phyloP scores from a whole-genome alignment of 2,888 invertebrate genomes.

The Cephus nigrinus region DNA sequence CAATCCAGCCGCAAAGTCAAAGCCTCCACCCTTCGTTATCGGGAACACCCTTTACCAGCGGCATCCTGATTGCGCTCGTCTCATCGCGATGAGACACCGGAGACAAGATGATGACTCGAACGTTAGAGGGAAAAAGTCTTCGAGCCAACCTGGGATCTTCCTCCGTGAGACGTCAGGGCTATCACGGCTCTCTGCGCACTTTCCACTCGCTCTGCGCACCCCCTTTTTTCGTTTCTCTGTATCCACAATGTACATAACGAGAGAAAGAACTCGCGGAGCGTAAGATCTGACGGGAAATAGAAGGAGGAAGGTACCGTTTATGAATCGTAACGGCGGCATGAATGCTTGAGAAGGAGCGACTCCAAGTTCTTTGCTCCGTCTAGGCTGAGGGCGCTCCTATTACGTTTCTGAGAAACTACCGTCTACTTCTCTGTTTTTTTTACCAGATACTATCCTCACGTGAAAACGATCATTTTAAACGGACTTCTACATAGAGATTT shows the following conservation, averaged over 20 bases:
- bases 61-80: neutral
- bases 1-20: neutral
- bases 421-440: neutral
- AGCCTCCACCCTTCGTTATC: neutral
- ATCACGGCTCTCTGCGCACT: neutral
- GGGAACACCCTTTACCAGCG: neutral
- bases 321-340: conserved; percentile 58
- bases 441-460: neutral
- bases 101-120: neutral
- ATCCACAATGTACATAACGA: neutral
- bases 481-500: neutral
- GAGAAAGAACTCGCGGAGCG: neutral
- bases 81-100: neutral
- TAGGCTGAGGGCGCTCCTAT: neutral
- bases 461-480: neutral
- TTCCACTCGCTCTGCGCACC: neutral
- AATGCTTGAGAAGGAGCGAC: conserved; percentile 46
- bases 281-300: neutral
- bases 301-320: conserved; percentile 38
- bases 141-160: neutral
- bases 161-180: neutral
- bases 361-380: conserved; percentile 14
- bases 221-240: neutral
- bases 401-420: conserved; percentile 14
- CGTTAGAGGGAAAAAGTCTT: neutral